phyloP scores from a whole-genome alignment of 2,797 vertebrate species.

The Coregonus suidteri region DNA sequence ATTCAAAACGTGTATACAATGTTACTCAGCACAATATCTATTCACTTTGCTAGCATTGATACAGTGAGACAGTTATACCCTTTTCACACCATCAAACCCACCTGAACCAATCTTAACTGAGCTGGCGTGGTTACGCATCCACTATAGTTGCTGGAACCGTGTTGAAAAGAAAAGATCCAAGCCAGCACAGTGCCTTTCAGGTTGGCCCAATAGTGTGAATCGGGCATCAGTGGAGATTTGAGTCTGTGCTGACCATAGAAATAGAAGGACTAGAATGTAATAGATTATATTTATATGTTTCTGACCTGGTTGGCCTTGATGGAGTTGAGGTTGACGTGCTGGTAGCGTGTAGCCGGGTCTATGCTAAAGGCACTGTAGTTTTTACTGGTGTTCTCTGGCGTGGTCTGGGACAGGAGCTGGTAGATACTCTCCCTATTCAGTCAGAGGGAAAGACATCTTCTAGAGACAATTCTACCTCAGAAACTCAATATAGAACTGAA shows the following conservation, averaged over 20 bases:
- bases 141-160: too few relatives aligned
- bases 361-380: slow-evolving; percentile 84
- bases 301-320: slow-evolving; percentile 86
- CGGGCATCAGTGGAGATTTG: neutral
- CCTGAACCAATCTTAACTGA: neutral
- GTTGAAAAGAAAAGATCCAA: too few relatives aligned
- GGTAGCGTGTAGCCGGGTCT: slow-evolving; percentile 87
- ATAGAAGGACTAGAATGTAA: neutral
- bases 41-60: neutral
- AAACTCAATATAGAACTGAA: neutral
- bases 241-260: neutral
- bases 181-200: too few relatives aligned
- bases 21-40: neutral
- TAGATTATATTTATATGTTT: neutral
- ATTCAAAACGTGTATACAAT: neutral
- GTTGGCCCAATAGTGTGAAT: too few relatives aligned
- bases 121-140: too few relatives aligned
- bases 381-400: slow-evolving; percentile 90
- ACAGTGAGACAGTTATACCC: neutral
- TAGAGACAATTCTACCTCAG: neutral
- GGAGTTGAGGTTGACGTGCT: slow-evolving; percentile 82
- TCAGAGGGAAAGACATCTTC: slow-evolving; percentile 2
- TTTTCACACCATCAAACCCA: neutral
- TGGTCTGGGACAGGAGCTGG: slow-evolving; percentile 91
- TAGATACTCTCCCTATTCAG: slow-evolving; percentile 87